These are phyloP conservation scores for Eupsilia transversa DNA, from an alignment of 2,888 invertebrate species.

Conservation along the genomic window DNA sequence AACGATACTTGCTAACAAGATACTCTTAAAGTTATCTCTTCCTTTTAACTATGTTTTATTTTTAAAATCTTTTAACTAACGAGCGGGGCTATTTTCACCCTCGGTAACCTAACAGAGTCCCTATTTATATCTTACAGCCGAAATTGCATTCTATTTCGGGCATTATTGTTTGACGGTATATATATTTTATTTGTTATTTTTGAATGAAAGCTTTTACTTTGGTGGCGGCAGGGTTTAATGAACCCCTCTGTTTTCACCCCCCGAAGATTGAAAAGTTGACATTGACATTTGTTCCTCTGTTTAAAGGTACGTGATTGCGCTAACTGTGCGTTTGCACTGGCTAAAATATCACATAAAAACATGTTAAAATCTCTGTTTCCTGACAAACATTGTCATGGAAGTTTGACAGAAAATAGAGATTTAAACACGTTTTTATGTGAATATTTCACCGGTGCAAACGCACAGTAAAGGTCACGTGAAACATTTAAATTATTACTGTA, in stretches of 20 bases:
- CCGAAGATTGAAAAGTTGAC: constrained; percentile 72
- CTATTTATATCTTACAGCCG: constrained; percentile 74
- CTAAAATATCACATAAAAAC: no score
- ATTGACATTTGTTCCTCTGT: constrained; percentile 69
- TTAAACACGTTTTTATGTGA: no score
- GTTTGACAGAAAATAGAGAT: no score
- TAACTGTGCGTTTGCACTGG: no score
- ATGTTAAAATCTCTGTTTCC: no score
- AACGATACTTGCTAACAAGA: constrained; percentile 55
- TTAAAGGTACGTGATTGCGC: constrained; percentile 59
- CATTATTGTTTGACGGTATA: constrained; percentile 71
- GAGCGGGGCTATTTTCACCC: constrained; percentile 71
- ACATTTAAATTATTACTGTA: constrained; percentile 54
- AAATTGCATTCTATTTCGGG: constrained; percentile 76
- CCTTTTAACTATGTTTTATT: constrained; percentile 57
- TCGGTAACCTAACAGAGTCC: constrained; percentile 59
- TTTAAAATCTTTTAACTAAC: constrained; percentile 58
- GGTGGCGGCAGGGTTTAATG: constrained; percentile 46
- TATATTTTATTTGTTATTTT: constrained; percentile 73
- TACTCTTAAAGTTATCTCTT: constrained; percentile 48
- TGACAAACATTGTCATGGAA: no score
- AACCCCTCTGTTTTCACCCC: constrained; percentile 66
- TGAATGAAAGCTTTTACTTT: constrained; percentile 65
- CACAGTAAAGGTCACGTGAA: constrained; percentile 49
- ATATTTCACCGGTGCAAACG: no score